Evolutionary conservation across 2,888 invertebrate genomes (phyloP), one percentile per base, ranked within the genome.

Genomic region (Cryptocheilus praepositus): DNA sequence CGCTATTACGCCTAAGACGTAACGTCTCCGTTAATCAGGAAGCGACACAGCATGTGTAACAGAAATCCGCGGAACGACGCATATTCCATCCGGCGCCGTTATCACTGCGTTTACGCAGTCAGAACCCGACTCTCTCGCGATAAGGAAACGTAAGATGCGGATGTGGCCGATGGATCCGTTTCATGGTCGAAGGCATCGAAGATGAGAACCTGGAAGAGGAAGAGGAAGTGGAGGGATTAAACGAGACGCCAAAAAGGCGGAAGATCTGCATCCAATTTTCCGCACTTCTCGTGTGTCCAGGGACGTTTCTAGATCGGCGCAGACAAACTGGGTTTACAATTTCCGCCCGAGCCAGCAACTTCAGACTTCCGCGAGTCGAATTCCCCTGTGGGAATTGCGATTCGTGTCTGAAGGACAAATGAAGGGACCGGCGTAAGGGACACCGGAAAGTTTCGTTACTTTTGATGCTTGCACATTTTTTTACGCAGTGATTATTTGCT

Each of bases 281-380:
- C 59, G 61, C 55, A 52, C 61, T 66, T 71, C 74, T 77, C 73
- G 68, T 59, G 69, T 76, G 66, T 76, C 74, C 65, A 53, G 46
- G 58, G 55, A 44, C 49, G 56, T 25, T 60, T 53, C 53, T 52
- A n/a, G 44, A 51, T 64, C 61, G 54, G 51, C 52, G 55, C 71
- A 54, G 71, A 51, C 64, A 64, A 61, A 64, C 52, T 57, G 71
- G 36, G 78, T 80, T 75, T 81, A 76, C 71, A 70, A 73, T 81
- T 82, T 81, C 80, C 70, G 71, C 61, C 61, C 58, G 67, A 69
- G 68, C 57, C 66, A 76, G 72, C 66, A 65, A 71, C 73, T 69
- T 65, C 67, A 70, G 59, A 76, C 71, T 78, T 79, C 81, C 79
- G 80, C 81, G 69, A 78, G 65, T 81, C 76, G 64, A 65, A 76